Evolutionary conservation across 2,888 invertebrate species (phyloP), one percentile per base, ranked within the genome.

Genomic region (Xylocampa areola): DNA sequence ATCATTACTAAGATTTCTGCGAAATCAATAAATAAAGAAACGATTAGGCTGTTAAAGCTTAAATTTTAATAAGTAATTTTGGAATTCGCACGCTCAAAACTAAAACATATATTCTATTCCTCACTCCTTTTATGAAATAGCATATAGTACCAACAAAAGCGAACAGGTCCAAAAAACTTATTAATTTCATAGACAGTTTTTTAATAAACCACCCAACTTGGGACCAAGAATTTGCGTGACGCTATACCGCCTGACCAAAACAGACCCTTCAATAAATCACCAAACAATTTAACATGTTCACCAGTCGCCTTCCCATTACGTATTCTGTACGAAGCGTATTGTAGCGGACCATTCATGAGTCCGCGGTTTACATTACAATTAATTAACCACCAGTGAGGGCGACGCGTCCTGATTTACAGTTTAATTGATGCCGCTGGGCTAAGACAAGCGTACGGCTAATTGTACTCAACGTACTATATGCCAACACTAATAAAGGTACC

Each of bases 351-450:
- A 81, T 82, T 82, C 81, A 82, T 76, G 82, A 81, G 76, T 67
- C 74, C 76, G 82, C 79, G 79, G 79, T 81, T 80, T 82, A 85
- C 85, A 88, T 88, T 83, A 85, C 84, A 89, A 88, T 86, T 83
- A 79, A 82, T 81, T 75, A 78, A 67, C 62, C 65, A 65, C 64
- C 68, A 73, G 52, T 76, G 76, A 81, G 68, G 67, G 51, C 68
- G 67, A 78, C 78, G 77, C 80, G 73, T 77, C 77, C 80, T 77
- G 83, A 83, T 84, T 85, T 82, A 75, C 68, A 82, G 68, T 73
- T 68, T 85, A 82, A 85, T 84, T 80, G 78, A 75, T 77, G 72
- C 61, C 72, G 72, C 73, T 54, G 61, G 70, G 72, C 73, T 54
- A 60, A 68, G 57, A 73, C 68, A 61, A 61, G 64, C 70, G 69